Conservation (phyloP, 1,140 invertebrate genomes). For the Bombyx mandarina region DNA sequence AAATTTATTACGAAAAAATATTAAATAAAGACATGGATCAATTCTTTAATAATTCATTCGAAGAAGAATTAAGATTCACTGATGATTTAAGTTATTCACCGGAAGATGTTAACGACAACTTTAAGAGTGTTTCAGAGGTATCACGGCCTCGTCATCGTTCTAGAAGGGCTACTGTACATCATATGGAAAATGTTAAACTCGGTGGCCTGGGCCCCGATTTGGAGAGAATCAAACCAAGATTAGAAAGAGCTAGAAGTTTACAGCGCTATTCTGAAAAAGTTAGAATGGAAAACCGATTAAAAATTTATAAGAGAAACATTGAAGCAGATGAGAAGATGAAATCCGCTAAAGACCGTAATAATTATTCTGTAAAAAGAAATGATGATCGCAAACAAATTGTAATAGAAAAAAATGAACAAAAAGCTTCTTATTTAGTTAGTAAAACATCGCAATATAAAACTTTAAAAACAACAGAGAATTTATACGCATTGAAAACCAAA, state of each 20-base stretch:
- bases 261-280: constrained; percentile 64
- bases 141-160: constrained; percentile 30
- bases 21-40: constrained; percentile 35
- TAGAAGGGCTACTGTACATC: constrained; percentile 31
- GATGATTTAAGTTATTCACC: constrained; percentile 29
- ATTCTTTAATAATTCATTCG: constrained; percentile 40
- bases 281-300: constrained; percentile 55
- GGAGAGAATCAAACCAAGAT: constrained; percentile 52
- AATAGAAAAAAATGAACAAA: constrained; percentile 19
- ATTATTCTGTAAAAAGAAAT: constrained; percentile 9
- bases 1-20: constrained; percentile 56
- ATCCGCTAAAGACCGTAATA: constrained; percentile 23
- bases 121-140: constrained; percentile 53
- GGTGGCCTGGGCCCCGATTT: constrained; percentile 58
- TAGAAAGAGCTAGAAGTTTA: constrained; percentile 57
- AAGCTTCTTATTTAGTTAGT: constrained; percentile 43
- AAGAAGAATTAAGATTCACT: constrained; percentile 31
- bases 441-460: constrained; percentile 31
- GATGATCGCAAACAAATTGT: constrained; percentile 7
- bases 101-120: constrained; percentile 26
- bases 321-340: constrained; percentile 37
- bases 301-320: constrained; percentile 50
- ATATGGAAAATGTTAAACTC: constrained; percentile 39
- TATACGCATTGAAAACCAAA: constrained; percentile 21
- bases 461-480: constrained; percentile 18